phyloP scores from a whole-genome alignment of 2,888 invertebrate species.

The Abrostola tripartita region DNA sequence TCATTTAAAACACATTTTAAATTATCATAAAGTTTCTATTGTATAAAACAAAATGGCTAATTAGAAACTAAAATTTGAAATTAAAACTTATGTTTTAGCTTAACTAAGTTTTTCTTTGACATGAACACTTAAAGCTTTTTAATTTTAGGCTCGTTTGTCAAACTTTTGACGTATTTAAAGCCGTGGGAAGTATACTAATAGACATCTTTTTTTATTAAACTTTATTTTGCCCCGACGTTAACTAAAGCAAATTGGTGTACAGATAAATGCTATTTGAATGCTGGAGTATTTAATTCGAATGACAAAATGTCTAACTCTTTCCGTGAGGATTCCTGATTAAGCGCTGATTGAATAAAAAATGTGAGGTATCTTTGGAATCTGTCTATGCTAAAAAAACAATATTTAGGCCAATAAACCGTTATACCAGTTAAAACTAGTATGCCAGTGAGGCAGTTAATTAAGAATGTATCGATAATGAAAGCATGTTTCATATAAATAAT shows the following conservation, averaged over 20 bases:
- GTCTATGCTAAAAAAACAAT: too few relatives aligned
- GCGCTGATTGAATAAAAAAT: too few relatives aligned
- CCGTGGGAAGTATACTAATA: constrained; percentile 48
- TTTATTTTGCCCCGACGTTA: constrained; percentile 34
- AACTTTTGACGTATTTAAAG: constrained; percentile 54
- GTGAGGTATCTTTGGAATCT: too few relatives aligned
- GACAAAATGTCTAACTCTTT: too few relatives aligned
- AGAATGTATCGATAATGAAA: too few relatives aligned
- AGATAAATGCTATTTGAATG: too few relatives aligned
- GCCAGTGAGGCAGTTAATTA: too few relatives aligned
- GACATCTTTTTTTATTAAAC: constrained; percentile 35
- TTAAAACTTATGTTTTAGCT: constrained; percentile 29
- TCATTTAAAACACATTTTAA: background rate
- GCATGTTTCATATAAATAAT: too few relatives aligned
- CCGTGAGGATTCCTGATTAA: too few relatives aligned
- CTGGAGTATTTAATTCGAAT: too few relatives aligned
- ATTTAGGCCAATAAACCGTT: too few relatives aligned
- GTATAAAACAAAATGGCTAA: constrained; percentile 12
- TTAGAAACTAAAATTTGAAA: constrained; percentile 16
- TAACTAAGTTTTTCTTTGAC: constrained; percentile 75
- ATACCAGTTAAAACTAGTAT: too few relatives aligned
- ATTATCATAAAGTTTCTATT: background rate
- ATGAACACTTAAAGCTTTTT: constrained; percentile 82
- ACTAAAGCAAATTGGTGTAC: constrained; percentile 20
- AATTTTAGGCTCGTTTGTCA: constrained; percentile 74